Conservation (phyloP, 2,113 vertebrate genomes). For the Mungos mungo region DNA sequence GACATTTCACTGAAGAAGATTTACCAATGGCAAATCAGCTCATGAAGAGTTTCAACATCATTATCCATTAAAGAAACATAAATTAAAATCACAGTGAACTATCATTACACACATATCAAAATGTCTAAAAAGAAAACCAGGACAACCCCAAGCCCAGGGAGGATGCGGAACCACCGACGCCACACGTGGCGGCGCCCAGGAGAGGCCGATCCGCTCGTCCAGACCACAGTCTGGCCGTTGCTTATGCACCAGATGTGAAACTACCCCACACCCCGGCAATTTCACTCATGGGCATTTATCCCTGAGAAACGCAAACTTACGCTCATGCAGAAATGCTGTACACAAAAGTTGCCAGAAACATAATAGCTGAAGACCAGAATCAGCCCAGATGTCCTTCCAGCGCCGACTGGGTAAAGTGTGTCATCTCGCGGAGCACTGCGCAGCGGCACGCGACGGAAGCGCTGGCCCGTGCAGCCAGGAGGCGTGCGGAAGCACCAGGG, state of each 20-base stretch:
- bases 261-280: fast-evolving
- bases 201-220: background rate
- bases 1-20: background rate
- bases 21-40: background rate
- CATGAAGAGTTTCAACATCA: background rate
- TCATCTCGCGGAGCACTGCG: fast-evolving
- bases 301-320: background rate
- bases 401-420: background rate
- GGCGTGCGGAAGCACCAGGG: too few species aligned
- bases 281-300: background rate
- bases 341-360: background rate
- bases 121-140: background rate
- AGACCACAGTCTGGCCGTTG: background rate
- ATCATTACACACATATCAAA: background rate
- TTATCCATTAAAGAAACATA: background rate
- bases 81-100: background rate
- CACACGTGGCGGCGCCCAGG: fast-evolving
- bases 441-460: too few species aligned
- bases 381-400: background rate
- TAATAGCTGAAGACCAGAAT: background rate
- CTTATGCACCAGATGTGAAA: background rate
- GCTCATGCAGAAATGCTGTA: background rate
- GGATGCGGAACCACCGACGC: too few species aligned
- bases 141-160: too few species aligned
- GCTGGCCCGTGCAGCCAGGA: too few species aligned